Percentiles rank a stretch among this genome's conserved stretches.
Evolutionary conservation across 2,888 invertebrate genomes (phyloP).

Genomic region (Eilema depressum): DNA sequence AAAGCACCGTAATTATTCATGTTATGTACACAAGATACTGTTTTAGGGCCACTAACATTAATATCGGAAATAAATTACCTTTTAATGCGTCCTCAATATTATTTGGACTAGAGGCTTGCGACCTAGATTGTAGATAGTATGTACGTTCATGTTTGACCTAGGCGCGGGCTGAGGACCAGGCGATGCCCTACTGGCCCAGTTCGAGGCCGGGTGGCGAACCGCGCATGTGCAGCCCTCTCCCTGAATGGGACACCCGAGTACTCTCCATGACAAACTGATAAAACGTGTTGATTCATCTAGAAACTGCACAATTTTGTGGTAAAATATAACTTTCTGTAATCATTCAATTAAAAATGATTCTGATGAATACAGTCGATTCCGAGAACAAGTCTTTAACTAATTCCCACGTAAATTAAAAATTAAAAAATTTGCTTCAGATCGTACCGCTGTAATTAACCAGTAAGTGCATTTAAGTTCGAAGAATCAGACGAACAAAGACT

Average conservation of each 20-base stretch:
- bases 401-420: neutral
- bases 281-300: conserved; percentile 25
- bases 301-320: conserved; percentile 43
- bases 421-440: neutral
- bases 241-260: conserved; percentile 60
- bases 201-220: conserved; percentile 52
- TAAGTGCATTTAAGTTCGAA: neutral
- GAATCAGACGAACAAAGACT: conserved; percentile 14
- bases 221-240: conserved; percentile 71
- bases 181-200: conserved; percentile 81
- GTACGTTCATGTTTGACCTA: conserved; percentile 65
- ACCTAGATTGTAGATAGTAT: conserved; percentile 67
- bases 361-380: neutral
- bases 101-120: conserved; percentile 52
- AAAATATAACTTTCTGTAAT: conserved; percentile 21
- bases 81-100: conserved; percentile 29
- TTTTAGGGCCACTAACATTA: conserved; percentile 2
- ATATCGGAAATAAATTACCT: conserved; percentile 19
- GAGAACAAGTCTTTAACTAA: neutral
- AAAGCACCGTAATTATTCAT: neutral
- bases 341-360: neutral
- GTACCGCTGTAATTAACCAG: neutral
- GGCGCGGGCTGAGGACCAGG: conserved; percentile 64
- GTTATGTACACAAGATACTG: neutral
- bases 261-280: conserved; percentile 41